These are phyloP conservation scores for Agonopterix arenella DNA, from an alignment of 2,888 invertebrate genomes.

Conservation along the genomic window DNA sequence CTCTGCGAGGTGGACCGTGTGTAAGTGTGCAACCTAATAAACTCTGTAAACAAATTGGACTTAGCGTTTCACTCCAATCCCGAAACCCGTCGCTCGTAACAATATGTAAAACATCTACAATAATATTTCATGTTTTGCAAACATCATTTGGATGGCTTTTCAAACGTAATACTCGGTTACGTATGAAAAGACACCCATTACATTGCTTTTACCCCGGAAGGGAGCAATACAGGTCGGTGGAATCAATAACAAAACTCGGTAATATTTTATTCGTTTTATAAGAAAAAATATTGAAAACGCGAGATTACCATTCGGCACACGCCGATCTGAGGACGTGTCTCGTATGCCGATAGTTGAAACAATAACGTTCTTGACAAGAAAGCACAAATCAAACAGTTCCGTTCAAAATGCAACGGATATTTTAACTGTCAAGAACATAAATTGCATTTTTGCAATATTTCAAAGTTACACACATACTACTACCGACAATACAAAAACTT, in stretches of 20 bases:
- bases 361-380: conserved; percentile 57
- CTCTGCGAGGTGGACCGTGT: no score
- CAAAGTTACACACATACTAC: no score
- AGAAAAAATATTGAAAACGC: conserved; percentile 57
- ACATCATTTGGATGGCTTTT: no score
- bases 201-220: neutral
- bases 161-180: no score
- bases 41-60: no score
- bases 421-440: conserved; percentile 14
- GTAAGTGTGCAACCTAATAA: no score
- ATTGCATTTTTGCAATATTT: conserved; percentile 4
- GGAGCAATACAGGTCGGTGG: conserved; percentile 17
- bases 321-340: conserved; percentile 47
- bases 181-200: no score
- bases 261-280: conserved; percentile 43
- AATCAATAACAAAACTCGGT: conserved; percentile 32
- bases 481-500: no score
- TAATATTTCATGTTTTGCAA: no score
- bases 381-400: conserved; percentile 57
- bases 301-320: conserved; percentile 52
- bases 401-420: conserved; percentile 10
- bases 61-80: no score
- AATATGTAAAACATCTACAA: no score
- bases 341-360: conserved; percentile 62
- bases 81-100: no score